Percentiles rank a stretch among this genome's conserved stretches.
phyloP scores from a whole-genome alignment of 2,888 invertebrate species.

The Eupithecia centaureata region DNA sequence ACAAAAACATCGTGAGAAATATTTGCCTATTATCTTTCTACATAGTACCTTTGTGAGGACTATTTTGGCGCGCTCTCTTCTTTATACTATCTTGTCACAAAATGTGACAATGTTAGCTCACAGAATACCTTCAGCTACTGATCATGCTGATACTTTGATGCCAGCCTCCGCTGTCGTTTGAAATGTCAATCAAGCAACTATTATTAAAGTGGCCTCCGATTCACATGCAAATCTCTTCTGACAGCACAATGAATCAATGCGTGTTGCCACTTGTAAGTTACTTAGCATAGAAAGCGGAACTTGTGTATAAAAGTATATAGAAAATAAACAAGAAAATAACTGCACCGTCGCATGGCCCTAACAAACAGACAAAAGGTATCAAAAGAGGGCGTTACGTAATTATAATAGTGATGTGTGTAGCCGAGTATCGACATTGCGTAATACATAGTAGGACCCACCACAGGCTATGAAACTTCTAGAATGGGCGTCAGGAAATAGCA shows the following conservation, averaged over 20 bases:
- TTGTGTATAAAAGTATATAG: conserved; percentile 58
- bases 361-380: conserved; percentile 70
- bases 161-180: conserved; percentile 45
- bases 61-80: not conserved
- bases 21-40: not conserved
- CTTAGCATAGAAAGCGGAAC: conserved; percentile 70
- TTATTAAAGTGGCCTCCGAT: conserved; percentile 51
- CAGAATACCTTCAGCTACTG: conserved; percentile 28
- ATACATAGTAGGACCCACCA: conserved; percentile 52
- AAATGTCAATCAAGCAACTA: conserved; percentile 54
- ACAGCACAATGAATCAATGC: conserved; percentile 59
- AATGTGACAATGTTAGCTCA: conserved; percentile 25
- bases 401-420: conserved; percentile 63
- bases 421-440: conserved; percentile 63
- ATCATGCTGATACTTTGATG: conserved; percentile 26
- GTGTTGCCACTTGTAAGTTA: conserved; percentile 59
- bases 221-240: conserved; percentile 59
- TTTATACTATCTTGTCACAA: not conserved
- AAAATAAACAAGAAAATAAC: conserved; percentile 66
- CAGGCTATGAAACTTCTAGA: conserved; percentile 49
- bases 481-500: conserved; percentile 46
- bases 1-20: not conserved
- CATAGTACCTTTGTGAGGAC: not conserved
- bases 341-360: conserved; percentile 53
- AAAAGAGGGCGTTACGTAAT: conserved; percentile 72